Base-by-base conservation (phyloP, 1,140 invertebrate genomes). In the Aphelenchoides fujianensis region DNA sequence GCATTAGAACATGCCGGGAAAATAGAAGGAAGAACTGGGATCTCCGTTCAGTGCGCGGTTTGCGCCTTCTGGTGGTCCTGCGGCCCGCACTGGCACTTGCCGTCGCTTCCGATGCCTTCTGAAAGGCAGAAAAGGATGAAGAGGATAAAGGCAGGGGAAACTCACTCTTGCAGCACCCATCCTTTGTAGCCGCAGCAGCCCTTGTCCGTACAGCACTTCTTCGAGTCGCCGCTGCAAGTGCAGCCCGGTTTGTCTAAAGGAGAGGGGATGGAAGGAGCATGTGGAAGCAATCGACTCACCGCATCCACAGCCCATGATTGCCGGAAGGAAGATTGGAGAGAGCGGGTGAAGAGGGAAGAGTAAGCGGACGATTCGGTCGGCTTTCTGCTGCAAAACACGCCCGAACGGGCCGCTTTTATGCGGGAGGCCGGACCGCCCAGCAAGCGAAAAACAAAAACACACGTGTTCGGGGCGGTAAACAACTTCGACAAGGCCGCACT, bases 121-220 rank as follows among this genome's bases (percentile, higher is more conserved):
- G 23, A 48, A 48, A 48, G 12, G 23, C 12, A 48, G 41, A 23
- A n/a, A n/a, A n/a, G n/a, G n/a, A n/a, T n/a, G n/a, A n/a, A n/a
- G n/a, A n/a, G n/a, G n/a, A n/a, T n/a, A n/a, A n/a, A n/a, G n/a
- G n/a, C n/a, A n/a, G n/a, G n/a, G n/a, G n/a, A n/a, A n/a, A n/a
- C n/a, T n/a, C n/a, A n/a, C n/a, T n/a, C n/a, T n/a, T n/a, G n/a
- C n/a, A n/a, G n/a, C n/a, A n/a, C n/a, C n/a, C n/a, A n/a, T n/a
- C n/a, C n/a, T n/a, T n/a, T n/a, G n/a, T n/a, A n/a, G 55, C 32
- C 31, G 2, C n/a, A 19, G 62, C 67, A 69, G 16, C 34, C n/a
- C 16, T 70, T 1, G n/a, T 68, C 61, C 2, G 12, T 69, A 35
- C 67, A 69, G 62, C 67, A 69, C 23, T 69, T 19, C 3, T 71